Evolutionary conservation across 2,888 invertebrate genomes (phyloP), one percentile per base, ranked within the genome.

Genomic region (Drosophila setosimentum): DNA sequence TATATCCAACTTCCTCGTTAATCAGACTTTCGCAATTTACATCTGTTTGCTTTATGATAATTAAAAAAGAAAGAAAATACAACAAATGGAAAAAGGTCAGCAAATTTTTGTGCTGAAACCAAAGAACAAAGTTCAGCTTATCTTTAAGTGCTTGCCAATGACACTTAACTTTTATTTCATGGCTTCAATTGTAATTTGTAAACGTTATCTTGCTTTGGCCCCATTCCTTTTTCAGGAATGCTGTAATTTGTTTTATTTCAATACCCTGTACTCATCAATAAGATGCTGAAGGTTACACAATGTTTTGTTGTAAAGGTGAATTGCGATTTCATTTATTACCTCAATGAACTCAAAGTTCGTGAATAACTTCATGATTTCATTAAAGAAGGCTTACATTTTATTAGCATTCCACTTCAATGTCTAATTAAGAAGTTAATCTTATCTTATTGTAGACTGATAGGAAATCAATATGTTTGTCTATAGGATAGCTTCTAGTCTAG

Each of bases 111-210:
- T 49, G 51, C 53, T 62, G 16, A 60, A 60, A 37, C 60, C 57
- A 49, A 58, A 53, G 60, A 61, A 51, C 76, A 86, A 83, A 73
- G 73, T 74, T 68, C 59, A 71, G 73, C 79, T 87, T 84, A 84
- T 87, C 87, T 73, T 55, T 76, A 81, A 76, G 89, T 87, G 79
- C 73, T 81, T 79, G 82, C 76, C 87, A 89, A 78, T 78, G 84
- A 83, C 82, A 84, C 73, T 89, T 76, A 79, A 76, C 73, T 87
- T 84, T 84, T 87, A 87, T 83, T 89, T 81, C 72, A 74, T 73
- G 70, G 69, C 84, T 83, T 87, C 76, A 89, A 84, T 89, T 89
- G 89, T 76, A 73, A 77, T 80, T 80, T 78, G 80, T 76, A 59
- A 68, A 42, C 68, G 65, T 80, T 72, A 68, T 80, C 80, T 63